Conservation (phyloP, 37 sponge, comb jelly and placozoan species). For the Cladorhizidae sp. region DNA sequence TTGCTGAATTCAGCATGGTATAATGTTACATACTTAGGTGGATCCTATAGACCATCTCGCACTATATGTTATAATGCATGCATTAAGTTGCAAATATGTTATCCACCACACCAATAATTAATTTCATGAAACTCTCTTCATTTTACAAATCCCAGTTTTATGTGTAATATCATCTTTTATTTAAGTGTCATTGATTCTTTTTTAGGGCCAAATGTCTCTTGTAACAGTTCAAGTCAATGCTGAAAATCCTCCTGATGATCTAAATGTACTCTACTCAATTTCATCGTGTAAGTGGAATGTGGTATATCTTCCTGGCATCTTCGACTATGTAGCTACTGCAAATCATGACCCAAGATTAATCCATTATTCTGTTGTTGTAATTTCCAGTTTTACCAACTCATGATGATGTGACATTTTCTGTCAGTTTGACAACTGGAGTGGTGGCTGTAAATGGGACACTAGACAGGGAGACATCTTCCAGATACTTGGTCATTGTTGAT, state of each 20-base stretch:
- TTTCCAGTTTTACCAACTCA: constrained; percentile 14
- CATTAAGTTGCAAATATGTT: too few species aligned
- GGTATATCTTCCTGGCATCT: not conserved
- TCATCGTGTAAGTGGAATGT: not conserved
- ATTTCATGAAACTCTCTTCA: too few species aligned
- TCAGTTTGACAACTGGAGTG: constrained; percentile 12
- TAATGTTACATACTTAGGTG: not conserved
- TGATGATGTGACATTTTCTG: constrained; percentile 11
- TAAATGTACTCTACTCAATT: constrained; percentile 1
- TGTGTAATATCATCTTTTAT: too few species aligned
- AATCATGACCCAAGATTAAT: not conserved
- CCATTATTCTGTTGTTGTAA: not conserved
- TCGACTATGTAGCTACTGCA: not conserved
- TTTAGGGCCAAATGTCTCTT: not conserved
- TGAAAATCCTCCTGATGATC: not conserved
- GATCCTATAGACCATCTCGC: not conserved
- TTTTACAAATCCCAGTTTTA: too few species aligned
- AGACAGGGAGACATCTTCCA: constrained; percentile 41
- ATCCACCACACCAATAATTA: too few species aligned
- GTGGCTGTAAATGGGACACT: constrained; percentile 33
- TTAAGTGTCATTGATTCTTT: not conserved
- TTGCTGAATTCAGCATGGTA: constrained; percentile 50
- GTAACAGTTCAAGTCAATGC: constrained; percentile 1
- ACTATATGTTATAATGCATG: too few species aligned
- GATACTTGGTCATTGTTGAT: constrained; percentile 24